Conservation (phyloP, 2,113 vertebrate genomes). For the Sebastes fasciatus region DNA sequence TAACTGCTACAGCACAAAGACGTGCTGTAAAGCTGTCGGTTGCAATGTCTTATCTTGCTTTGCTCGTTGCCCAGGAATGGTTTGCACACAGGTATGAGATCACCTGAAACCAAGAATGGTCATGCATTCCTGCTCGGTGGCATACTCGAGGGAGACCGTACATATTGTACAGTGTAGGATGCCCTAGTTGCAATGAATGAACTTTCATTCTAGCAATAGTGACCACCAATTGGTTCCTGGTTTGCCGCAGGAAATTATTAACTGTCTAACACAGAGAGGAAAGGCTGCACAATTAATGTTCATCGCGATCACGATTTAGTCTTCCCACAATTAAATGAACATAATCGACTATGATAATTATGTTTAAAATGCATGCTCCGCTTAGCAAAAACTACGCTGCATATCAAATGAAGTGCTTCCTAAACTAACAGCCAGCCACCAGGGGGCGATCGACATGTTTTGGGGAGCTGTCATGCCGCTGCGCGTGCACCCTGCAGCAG, state of each 20-base stretch:
- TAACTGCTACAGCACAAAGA: conserved; percentile 40
- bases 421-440: no score
- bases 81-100: conserved; percentile 17
- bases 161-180: not conserved
- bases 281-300: not conserved
- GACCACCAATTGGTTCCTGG: not conserved
- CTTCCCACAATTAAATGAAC: no score
- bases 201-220: not conserved
- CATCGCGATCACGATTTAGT: no score
- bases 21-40: not conserved
- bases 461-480: no score
- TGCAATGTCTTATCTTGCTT: conserved; percentile 20
- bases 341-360: no score
- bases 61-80: conserved; percentile 1
- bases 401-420: no score
- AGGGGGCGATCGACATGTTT: no score
- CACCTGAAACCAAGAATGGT: conserved; percentile 11
- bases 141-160: not conserved
- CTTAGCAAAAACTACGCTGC: no score
- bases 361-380: no score
- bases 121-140: conserved; percentile 16
- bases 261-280: not conserved
- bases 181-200: not conserved
- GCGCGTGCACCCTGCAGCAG: no score
- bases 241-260: not conserved